Evolutionary conservation across 1,140 invertebrate species (phyloP).

Genomic region (Penaeus chinensis): DNA sequence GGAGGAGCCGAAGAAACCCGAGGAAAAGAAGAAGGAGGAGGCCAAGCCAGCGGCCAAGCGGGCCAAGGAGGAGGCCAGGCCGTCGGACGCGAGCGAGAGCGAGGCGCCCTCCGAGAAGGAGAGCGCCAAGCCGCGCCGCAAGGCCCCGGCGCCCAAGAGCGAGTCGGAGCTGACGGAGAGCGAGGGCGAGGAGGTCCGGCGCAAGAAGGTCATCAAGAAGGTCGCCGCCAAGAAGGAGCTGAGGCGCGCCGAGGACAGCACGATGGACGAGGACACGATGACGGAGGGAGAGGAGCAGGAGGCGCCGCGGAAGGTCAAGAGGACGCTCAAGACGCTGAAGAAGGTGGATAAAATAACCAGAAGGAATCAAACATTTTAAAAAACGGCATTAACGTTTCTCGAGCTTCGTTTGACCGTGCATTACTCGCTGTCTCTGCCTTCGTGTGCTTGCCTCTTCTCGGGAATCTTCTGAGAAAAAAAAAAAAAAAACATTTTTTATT

Average conservation of each 20-base stretch:
- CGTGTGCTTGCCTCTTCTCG: too few relatives aligned
- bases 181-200: too few relatives aligned
- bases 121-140: not conserved
- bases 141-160: too few relatives aligned
- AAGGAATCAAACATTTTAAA: too few relatives aligned
- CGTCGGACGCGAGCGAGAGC: not conserved
- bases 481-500: too few relatives aligned
- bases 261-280: slow-evolving; percentile 19
- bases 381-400: too few relatives aligned
- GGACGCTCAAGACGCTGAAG: not conserved
- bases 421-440: too few relatives aligned
- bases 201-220: too few relatives aligned
- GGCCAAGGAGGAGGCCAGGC: not conserved
- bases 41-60: slow-evolving; percentile 36
- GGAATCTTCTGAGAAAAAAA: too few relatives aligned
- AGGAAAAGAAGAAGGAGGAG: slow-evolving; percentile 33
- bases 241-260: not conserved
- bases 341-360: not conserved
- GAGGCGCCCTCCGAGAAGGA: not conserved
- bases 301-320: not conserved
- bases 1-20: slow-evolving; percentile 12
- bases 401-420: too few relatives aligned
- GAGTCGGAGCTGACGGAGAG: too few relatives aligned
- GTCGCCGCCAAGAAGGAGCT: not conserved
- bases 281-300: slow-evolving; percentile 29